Evolutionary conservation across 2,113 vertebrate species (phyloP).

Genomic region (Dicentrarchus labrax): DNA sequence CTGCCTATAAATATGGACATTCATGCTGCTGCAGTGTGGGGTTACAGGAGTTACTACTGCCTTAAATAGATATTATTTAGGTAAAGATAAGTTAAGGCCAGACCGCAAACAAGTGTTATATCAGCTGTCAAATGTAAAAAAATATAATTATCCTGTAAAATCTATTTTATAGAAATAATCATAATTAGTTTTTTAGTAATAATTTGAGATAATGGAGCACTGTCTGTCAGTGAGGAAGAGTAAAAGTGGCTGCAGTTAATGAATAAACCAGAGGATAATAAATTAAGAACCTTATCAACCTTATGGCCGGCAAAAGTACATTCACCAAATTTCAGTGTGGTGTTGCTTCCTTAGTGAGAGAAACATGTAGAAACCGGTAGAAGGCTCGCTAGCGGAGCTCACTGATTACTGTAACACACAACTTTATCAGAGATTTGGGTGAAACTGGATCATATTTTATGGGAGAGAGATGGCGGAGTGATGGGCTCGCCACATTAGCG

Average conservation of each 20-base stretch:
- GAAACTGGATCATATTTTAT: too few relatives aligned
- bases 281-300: constrained; percentile 2
- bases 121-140: background rate
- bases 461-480: too few relatives aligned
- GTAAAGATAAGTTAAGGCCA: background rate
- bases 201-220: background rate
- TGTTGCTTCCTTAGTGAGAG: background rate
- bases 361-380: background rate
- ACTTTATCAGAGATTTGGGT: too few relatives aligned
- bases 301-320: background rate
- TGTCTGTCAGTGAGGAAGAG: background rate
- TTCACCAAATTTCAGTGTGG: background rate
- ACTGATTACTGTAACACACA: too few relatives aligned
- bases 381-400: too few relatives aligned
- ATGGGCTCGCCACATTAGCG: too few relatives aligned
- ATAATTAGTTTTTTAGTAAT: background rate
- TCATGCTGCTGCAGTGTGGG: background rate
- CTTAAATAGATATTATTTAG: background rate
- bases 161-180: background rate
- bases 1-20: too few relatives aligned
- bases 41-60: background rate
- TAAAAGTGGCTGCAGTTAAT: background rate
- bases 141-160: too few relatives aligned
- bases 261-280: constrained; percentile 1
- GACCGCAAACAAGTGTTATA: too few relatives aligned